Evolutionary conservation across 2,888 invertebrate species (phyloP), one percentile per base, ranked within the genome.

Genomic region (Drosophila subquinaria): DNA sequence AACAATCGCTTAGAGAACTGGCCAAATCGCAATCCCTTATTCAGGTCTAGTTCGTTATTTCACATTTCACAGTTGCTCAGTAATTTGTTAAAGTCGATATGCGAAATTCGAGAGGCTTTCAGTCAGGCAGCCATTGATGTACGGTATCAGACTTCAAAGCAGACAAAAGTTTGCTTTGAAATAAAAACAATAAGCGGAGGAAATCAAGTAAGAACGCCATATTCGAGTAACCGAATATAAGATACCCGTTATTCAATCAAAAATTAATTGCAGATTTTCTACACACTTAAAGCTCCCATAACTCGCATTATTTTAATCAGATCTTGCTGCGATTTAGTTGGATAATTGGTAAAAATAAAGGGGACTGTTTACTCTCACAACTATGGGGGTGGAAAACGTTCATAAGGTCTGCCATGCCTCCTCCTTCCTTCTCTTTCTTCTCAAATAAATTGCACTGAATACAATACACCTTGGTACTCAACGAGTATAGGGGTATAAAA

Each of bases 151-250:
- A 66, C 66, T 66, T 73, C 77, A 67, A 74, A 67, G 65, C 42
- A 56, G 71, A 53, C 68, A 50, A 57, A 76, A 69, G 59, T 78
- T 79, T 66, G 27, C 68, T 79, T 88, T 85, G 80, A 85, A 85
- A 88, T 79, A 63, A 59, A 63, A 82, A 56, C 76, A 79, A 40
- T 51, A 51, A n/a, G 6, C 30, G 42, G 42, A n/a, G 6, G 4
- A 57, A 77, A 8, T 8, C n/a, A n/a, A n/a, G n/a, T 33, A 0
- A 36, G 4, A 36, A 1, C 13, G 11, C 13, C 13, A 13, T 36
- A 1, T 0, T 13, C 11, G 4, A 36, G 13, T 13, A 4, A 4
- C 11, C 4, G 36, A 13, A 13, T 36, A 13, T 13, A 6, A 36
- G 13, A 36, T 36, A 36, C 36, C 36, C 30, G 2, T 30, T 9